Evolutionary conservation across 2,888 invertebrate species (phyloP), one percentile per base, ranked within the genome.

Genomic region (Chirona hameri): DNA sequence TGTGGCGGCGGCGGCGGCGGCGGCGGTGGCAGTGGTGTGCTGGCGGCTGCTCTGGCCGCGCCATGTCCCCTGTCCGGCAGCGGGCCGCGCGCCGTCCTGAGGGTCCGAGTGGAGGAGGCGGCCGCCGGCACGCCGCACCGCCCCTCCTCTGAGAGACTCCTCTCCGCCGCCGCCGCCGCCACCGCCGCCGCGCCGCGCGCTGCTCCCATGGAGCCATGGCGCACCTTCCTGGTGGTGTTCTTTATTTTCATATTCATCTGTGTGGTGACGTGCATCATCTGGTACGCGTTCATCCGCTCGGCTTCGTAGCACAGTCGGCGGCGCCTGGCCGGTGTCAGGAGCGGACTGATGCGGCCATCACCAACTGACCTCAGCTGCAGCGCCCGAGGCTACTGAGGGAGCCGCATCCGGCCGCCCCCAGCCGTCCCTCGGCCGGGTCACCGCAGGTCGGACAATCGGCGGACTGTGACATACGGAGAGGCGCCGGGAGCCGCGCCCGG

Each of bases 241-340:
- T 76, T 76, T 39, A 76, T 76, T 76, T 76, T 76, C 76, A 76
- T 76, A 14, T 76, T 76, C 76, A 76, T 76, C n/a, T 76, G 76
- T 18, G 76, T 76, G 76, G 76, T 76, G 18, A 76, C 76, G 39
- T 76, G 76, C 21, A 76, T 76, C 76, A 76, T 76, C 76, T 76
- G 76, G 76, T 76, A 76, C 76, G 76, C 76, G 76, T 76, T 76
- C 39, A 76, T 76, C 31, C 76, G 76, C 21, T 76, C 76, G 39
- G 76, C 76, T 0, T 76, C 76, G 39, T 76, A 76, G 76, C 15
- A n/a, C 60, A n/a, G 60, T 21, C 12, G 60, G 1, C 60, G 4
- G 18, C 18, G 57, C 14, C 18, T 3, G 57, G 57, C 57, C 48
- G 9, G 12, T 48, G 48, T 12, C 9, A 48, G 48, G 48, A 48